Evolutionary conservation across 2,113 vertebrate genomes (phyloP).

Genomic region (Pseudonaja textilis): DNA sequence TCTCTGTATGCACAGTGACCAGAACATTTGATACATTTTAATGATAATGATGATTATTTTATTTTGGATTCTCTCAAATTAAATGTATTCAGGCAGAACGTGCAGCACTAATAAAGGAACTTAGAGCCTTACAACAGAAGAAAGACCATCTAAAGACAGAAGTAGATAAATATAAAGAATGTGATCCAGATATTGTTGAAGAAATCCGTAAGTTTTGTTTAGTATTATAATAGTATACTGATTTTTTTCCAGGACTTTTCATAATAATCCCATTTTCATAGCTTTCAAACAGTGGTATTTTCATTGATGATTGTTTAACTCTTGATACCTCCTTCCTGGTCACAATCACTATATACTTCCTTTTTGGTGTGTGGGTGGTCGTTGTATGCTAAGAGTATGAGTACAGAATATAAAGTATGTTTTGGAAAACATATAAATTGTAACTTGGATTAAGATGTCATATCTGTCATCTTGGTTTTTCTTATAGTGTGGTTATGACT

Average conservation of each 20-base stretch:
- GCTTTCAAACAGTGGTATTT: not conserved
- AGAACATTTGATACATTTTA: rapidly evolving
- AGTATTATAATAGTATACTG: not conserved
- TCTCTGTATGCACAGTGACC: not conserved
- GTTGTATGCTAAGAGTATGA: not conserved
- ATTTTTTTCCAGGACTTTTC: not conserved
- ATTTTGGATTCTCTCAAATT: slow-evolving; percentile 18
- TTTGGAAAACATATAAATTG: not conserved
- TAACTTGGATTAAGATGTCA: not conserved
- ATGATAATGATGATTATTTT: not conserved
- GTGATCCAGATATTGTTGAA: slow-evolving; percentile 89
- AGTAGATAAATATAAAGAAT: slow-evolving; percentile 88
- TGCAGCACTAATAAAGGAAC: slow-evolving; percentile 73
- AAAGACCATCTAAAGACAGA: slow-evolving; percentile 76
- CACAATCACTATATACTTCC: too few relatives aligned
- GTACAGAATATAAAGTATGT: not conserved
- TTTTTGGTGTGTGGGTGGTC: not conserved
- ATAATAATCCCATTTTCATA: not conserved
- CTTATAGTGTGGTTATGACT: too few relatives aligned
- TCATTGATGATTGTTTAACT: not conserved
- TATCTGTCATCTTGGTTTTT: not conserved
- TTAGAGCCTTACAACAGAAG: slow-evolving; percentile 76
- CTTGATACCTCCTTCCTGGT: not conserved
- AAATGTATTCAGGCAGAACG: slow-evolving; percentile 78
- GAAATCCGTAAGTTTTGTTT: slow-evolving; percentile 86